Conservation (phyloP, 2,888 invertebrate species). For the Xiphydria camelus region DNA sequence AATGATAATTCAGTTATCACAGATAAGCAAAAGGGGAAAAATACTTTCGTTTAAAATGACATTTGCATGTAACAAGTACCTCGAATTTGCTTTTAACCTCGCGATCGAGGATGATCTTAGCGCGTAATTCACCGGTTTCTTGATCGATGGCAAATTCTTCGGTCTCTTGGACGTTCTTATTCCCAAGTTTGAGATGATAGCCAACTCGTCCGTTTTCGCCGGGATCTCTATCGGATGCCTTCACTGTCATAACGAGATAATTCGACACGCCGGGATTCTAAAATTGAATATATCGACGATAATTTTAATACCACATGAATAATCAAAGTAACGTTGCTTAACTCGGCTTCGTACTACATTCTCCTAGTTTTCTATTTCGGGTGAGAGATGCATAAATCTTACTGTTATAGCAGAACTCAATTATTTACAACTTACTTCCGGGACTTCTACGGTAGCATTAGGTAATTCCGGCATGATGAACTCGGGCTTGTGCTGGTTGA, state of each 20-base stretch:
- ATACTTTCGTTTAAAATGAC: neutral
- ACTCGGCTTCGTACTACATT: too few relatives aligned
- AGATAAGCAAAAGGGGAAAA: conserved; percentile 1
- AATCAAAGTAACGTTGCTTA: too few relatives aligned
- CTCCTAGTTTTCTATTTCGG: too few relatives aligned
- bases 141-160: conserved; percentile 79
- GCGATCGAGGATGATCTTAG: conserved; percentile 78
- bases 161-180: conserved; percentile 77
- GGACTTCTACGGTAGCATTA: conserved; percentile 78
- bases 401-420: too few relatives aligned
- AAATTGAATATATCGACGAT: too few relatives aligned
- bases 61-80: conserved; percentile 49
- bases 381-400: too few relatives aligned
- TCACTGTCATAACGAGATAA: conserved; percentile 78
- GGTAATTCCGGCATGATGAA: conserved; percentile 77
- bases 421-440: conserved; percentile 66
- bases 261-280: conserved; percentile 76
- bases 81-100: conserved; percentile 72
- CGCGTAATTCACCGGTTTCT: conserved; percentile 78
- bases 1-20: neutral
- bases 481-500: conserved; percentile 80
- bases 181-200: conserved; percentile 80
- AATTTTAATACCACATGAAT: neutral
- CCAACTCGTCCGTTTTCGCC: conserved; percentile 84
- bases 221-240: conserved; percentile 79